Evolutionary conservation across 2,888 invertebrate species (phyloP), one percentile per base, ranked within the genome.

Genomic region (Agriopis marginaria): DNA sequence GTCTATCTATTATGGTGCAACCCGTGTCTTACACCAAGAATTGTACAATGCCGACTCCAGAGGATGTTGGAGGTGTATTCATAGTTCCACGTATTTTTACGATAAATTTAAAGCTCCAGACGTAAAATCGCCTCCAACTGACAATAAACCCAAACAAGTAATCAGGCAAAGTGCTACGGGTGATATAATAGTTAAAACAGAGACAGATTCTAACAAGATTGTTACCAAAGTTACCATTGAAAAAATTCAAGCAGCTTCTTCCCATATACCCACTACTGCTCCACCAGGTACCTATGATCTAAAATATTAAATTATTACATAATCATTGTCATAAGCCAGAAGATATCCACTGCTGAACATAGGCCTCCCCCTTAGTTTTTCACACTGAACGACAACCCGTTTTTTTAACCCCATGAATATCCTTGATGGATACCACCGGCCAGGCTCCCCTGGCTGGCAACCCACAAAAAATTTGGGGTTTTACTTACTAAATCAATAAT

Each of bases 181-280:
- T 40, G 87, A 89, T 71, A 89, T 93, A 68, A 82, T 89, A 73
- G 92, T 94, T 7, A 93, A 92, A 82, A 90, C 93, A 60, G 92
- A 93, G 79, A 89, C 88, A 55, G 87, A 91, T 82, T 79, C 74
- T 14, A 79, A 88, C 62, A 85, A 92, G 74, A 75, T 85, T 68
- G 91, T 94, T n/a, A 93, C 93, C 50, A 94, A 92, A 84, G 90
- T 94, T 50, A 93, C 89, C 12, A 92, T 94, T 74, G 93, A 92
- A 77, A 93, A 90, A 72, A 75, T 71, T 45, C 75, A 82, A 74
- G 51, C 75, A 9, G 23, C 17, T 47, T 12, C 59, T 47, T n/a
- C 54, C 11, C 4, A 44, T 17, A 63, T 54, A 54, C 3, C 63
- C 12, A 68, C 77, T 68, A 50, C 79, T 55, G 71, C 77, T 68